Evolutionary conservation across 1,140 invertebrate species (phyloP).

Genomic region (Triops longicaudatus): DNA sequence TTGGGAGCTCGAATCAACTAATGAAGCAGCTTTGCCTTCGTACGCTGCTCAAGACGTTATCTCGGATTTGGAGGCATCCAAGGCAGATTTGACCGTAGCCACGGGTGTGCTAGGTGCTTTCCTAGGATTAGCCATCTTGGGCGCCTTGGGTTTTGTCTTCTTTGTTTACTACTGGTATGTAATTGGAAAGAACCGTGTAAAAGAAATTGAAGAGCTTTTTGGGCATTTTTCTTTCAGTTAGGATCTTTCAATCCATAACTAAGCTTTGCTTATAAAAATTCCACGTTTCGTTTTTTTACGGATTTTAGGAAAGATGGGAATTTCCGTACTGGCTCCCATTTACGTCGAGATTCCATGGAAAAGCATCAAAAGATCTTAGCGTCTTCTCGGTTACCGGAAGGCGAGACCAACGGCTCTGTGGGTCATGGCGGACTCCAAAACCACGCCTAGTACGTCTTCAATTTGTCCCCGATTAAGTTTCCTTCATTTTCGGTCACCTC

Average conservation of each 20-base stretch:
- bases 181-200: background rate
- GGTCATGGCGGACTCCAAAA: background rate
- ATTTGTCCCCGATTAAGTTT: background rate
- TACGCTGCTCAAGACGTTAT: background rate
- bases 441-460: constrained; percentile 9
- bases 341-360: background rate
- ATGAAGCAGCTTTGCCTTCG: background rate
- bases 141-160: constrained; percentile 20
- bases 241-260: too few species aligned
- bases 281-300: too few species aligned
- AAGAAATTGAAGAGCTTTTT: background rate
- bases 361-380: background rate
- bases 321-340: background rate
- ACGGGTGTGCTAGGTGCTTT: background rate
- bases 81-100: constrained; percentile 17
- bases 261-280: too few species aligned
- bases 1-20: background rate
- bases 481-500: background rate
- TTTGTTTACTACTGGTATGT: background rate
- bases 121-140: constrained; percentile 3
- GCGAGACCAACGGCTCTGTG: background rate
- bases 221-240: background rate
- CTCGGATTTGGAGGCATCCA: background rate
- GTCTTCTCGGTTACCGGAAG: background rate
- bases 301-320: background rate